Evolutionary conservation across 2,797 vertebrate species (phyloP).

Genomic region (Crax fasciolata): DNA sequence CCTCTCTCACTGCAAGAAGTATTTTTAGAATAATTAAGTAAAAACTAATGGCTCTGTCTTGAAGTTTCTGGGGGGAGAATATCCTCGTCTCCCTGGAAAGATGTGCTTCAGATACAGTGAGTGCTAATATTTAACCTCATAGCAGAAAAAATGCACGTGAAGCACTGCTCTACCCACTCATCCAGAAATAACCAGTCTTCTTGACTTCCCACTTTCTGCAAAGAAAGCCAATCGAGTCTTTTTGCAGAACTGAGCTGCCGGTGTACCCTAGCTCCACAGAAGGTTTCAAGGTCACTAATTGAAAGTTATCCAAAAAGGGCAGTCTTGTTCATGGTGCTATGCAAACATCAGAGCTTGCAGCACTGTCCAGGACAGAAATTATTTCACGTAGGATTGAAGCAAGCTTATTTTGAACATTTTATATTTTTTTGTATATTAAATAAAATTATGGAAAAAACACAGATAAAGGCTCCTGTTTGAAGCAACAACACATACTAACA

Average conservation of each 20-base stretch:
- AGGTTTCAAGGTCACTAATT: neutral
- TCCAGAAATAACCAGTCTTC: neutral
- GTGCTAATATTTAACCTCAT: neutral
- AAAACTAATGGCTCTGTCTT: neutral
- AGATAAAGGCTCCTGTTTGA: neutral
- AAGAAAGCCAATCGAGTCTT: neutral
- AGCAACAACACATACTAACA: neutral
- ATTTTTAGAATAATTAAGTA: neutral
- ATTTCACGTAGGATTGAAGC: neutral
- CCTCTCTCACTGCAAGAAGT: neutral
- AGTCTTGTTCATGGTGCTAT: neutral
- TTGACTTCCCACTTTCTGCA: neutral
- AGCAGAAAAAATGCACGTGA: neutral
- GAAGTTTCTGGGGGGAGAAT: neutral
- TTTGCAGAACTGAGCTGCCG: neutral
- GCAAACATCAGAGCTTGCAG: neutral
- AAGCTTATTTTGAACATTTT: neutral
- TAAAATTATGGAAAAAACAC: neutral
- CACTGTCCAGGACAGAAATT: neutral
- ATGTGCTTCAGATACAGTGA: neutral
- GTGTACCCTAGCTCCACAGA: neutral
- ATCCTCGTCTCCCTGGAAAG: neutral
- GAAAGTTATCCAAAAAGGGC: neutral
- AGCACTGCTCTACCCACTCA: neutral
- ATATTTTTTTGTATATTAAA: neutral